Conservation (phyloP, 2,113 vertebrate species). For the Nannospalax galili region DNA sequence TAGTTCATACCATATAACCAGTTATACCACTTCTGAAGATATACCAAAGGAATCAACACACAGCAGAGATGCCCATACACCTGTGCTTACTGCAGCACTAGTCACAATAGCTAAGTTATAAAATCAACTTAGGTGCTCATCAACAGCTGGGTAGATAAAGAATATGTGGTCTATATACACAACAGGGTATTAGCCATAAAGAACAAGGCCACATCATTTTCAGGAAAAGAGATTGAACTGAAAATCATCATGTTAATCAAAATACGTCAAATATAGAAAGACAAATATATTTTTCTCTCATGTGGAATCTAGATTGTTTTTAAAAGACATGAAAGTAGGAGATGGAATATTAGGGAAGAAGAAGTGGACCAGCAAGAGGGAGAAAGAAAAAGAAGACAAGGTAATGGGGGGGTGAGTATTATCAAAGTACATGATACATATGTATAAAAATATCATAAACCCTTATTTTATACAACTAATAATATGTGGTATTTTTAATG, state of each 20-base stretch:
- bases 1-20: not conserved
- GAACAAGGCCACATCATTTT: not conserved
- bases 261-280: not conserved
- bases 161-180: too few species aligned
- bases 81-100: not conserved
- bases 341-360: not conserved
- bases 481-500: not conserved
- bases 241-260: not conserved
- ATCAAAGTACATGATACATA: not conserved
- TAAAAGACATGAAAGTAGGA: not conserved
- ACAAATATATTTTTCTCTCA: not conserved
- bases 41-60: not conserved
- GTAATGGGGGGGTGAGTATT: rapidly evolving
- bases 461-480: not conserved
- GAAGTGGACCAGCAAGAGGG: not conserved
- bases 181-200: not conserved
- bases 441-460: not conserved
- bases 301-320: not conserved
- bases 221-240: not conserved
- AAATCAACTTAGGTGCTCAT: too few species aligned
- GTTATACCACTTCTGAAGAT: not conserved
- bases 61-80: not conserved
- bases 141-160: too few species aligned
- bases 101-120: not conserved
- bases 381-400: not conserved